phyloP scores from a whole-genome alignment of 1,140 invertebrate genomes.

The Temnothorax curvispinosus region DNA sequence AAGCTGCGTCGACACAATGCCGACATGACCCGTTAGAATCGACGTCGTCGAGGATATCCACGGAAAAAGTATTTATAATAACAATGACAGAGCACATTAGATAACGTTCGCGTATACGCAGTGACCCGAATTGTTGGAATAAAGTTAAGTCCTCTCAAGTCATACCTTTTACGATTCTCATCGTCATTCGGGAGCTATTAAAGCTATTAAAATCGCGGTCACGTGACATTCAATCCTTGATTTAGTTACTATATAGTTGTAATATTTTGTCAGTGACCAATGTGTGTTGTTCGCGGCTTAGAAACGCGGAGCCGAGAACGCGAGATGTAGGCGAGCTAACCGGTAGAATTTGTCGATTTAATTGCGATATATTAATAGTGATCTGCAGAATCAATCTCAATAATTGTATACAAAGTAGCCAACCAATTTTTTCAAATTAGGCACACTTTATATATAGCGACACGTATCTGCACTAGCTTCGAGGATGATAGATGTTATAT shows the following conservation, averaged over 20 bases:
- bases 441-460: constrained; percentile 4
- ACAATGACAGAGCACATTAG: constrained; percentile 46
- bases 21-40: background rate
- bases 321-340: background rate
- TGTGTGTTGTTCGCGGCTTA: background rate
- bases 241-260: background rate
- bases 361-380: background rate
- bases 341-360: background rate
- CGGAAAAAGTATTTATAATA: constrained; percentile 53
- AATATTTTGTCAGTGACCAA: background rate
- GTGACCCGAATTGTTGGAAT: background rate
- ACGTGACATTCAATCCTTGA: background rate
- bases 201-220: background rate
- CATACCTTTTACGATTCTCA: constrained; percentile 29
- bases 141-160: background rate
- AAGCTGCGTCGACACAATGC: background rate
- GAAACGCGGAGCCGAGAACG: background rate
- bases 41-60: constrained; percentile 29
- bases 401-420: background rate
- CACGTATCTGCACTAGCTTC: background rate
- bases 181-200: background rate
- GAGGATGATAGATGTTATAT: constrained; percentile 38
- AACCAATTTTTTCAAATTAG: constrained; percentile 2
- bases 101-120: constrained; percentile 45
- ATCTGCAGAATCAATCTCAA: background rate